Conservation (phyloP, 1,140 invertebrate genomes). For the Drosophila insularis region DNA sequence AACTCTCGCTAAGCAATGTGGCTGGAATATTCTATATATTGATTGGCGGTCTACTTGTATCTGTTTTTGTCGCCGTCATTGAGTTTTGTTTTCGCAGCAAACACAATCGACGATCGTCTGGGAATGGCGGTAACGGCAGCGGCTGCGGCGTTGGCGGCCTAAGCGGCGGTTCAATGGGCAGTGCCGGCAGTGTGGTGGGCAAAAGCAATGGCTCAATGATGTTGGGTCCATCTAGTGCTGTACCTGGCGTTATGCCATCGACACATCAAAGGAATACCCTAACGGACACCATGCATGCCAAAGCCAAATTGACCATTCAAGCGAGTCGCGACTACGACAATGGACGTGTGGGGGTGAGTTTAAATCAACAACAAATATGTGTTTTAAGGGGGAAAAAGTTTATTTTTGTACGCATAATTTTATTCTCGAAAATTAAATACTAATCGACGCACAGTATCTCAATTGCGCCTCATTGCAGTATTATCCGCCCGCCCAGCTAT, state of each 20-base stretch:
- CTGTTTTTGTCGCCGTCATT: conserved; percentile 93
- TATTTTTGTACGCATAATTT: conserved; percentile 44
- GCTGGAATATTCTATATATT: conserved; percentile 99
- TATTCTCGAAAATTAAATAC: conserved; percentile 25
- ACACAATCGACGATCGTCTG: conserved; percentile 40
- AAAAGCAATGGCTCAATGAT: conserved; percentile 71
- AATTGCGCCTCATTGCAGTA: conserved; percentile 86
- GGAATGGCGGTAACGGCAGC: conserved; percentile 22
- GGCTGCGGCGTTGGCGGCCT: neutral
- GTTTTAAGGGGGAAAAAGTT: too few relatives aligned
- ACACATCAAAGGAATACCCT: conserved; percentile 89
- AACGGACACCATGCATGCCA: conserved; percentile 94
- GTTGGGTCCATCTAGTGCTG: conserved; percentile 54
- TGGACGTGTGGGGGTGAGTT: conserved; percentile 85
- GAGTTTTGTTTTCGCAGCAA: conserved; percentile 97
- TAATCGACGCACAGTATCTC: conserved; percentile 69
- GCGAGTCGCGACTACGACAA: conserved; percentile 89
- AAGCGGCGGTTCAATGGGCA: conserved; percentile 80
- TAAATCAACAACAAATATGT: neutral
- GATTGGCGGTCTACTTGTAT: conserved; percentile 94
- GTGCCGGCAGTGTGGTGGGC: conserved; percentile 82
- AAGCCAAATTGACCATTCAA: conserved; percentile 91
- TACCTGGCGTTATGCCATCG: conserved; percentile 77
- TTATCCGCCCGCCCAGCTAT: conserved; percentile 89
- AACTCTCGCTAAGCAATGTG: conserved; percentile 97